Evolutionary conservation across 2,888 invertebrate genomes (phyloP), one percentile per base, ranked within the genome.

Genomic region (Zootermopsis nevadensis): DNA sequence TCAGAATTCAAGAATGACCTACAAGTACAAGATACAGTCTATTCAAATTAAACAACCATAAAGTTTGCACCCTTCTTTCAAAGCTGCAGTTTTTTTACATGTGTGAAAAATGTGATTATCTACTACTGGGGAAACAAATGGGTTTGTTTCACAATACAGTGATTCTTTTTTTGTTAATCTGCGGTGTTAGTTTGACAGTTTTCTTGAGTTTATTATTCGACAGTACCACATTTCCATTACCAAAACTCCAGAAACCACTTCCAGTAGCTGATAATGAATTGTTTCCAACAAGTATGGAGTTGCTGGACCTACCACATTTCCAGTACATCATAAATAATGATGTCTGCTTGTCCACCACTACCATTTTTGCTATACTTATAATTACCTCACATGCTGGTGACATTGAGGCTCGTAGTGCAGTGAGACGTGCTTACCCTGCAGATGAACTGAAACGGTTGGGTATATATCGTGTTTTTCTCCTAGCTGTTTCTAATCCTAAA

Each of bases 321-420:
- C 80, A 83, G 8, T 88, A 87, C 81, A 27, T 87, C 2, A 85
- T 87, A 38, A 87, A 88, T 82, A 87, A 86, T 76, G 85, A 86
- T n/a, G 85, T 86, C 15, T 88, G 88, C 42, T 2, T 66, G n/a
- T 10, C 33, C 35, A 38, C 42, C 42, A 30, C 12, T 31, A 48
- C 30, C n/a, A 53, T 53, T 27, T 66, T 48, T 35, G 81, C 48
- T 42, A 19, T 81, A 8, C 33, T 88, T n/a, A 91, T 96, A 83
- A 92, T 96, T 35, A 96, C 96, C 24, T 96, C 96, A 0, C 95
- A 95, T 89, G 94, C 94, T 30, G 94, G 94, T 0, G 93, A 96
- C 88, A 91, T 94, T 48, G 93, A 94, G 86, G 88, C 93, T 55
- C 91, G 96, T 85, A 93, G 93, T 87, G 93, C 94, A 0, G 93